A percentile compares a stretch with the other conserved stretches of the same genome.
These are phyloP conservation scores for Drosophila mulleri DNA, from an alignment of 2,888 invertebrate genomes.

Conservation along the genomic window DNA sequence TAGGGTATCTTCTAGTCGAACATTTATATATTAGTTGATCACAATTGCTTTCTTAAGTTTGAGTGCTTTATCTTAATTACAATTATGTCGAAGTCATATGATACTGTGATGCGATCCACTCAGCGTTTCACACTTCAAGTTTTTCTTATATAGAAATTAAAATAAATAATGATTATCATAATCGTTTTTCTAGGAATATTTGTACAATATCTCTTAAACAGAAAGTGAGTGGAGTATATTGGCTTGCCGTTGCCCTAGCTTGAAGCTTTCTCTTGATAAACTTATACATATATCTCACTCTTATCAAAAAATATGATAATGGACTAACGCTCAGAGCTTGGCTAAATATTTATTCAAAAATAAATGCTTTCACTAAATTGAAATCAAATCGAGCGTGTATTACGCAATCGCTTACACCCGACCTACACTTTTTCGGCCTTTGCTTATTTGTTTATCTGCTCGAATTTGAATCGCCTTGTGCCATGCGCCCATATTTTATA, in stretches of 20 bases:
- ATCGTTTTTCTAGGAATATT: constrained; percentile 8
- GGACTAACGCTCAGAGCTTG: too few relatives aligned
- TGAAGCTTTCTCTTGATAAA: background rate
- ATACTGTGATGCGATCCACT: constrained; percentile 1
- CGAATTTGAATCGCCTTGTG: background rate
- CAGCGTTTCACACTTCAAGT: background rate
- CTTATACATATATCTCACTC: background rate
- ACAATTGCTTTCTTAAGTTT: background rate
- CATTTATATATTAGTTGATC: background rate
- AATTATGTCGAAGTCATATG: constrained; percentile 2
- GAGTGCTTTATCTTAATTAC: constrained; percentile 4
- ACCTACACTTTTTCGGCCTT: constrained; percentile 4
- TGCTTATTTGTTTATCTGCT: constrained; percentile 19
- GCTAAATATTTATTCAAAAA: background rate
- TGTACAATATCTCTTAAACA: too few relatives aligned
- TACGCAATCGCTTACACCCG: background rate
- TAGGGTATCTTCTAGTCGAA: background rate
- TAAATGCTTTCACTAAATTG: background rate
- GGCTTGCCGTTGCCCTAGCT: background rate
- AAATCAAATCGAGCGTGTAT: background rate
- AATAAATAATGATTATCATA: background rate
- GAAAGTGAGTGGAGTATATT: background rate
- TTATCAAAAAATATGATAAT: background rate
- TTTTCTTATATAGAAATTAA: constrained; percentile 3
- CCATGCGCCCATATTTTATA: constrained; percentile 4